Evolutionary conservation across 2,113 vertebrate genomes (phyloP).

Genomic region (Stegastes partitus): DNA sequence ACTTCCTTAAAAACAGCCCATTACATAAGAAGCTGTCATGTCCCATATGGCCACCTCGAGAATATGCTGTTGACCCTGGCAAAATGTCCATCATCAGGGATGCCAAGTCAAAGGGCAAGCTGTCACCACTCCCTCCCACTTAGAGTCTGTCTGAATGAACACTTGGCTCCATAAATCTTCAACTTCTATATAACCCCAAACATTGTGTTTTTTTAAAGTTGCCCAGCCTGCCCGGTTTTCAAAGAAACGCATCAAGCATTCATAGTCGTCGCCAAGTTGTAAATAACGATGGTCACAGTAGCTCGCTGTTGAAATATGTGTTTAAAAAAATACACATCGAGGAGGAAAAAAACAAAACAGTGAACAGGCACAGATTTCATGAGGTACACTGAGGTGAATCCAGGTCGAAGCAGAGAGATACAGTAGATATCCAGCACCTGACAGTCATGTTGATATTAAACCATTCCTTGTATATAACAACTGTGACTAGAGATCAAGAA

Average conservation of each 20-base stretch:
- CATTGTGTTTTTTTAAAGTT: neutral
- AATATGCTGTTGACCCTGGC: conserved; percentile 56
- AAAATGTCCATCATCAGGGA: conserved; percentile 6
- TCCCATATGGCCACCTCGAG: conserved; percentile 11
- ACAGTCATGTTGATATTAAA: no score
- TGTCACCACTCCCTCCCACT: conserved; percentile 51
- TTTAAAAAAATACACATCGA: no score
- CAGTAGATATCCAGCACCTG: no score
- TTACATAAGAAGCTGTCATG: conserved; percentile 50
- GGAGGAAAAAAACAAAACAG: no score
- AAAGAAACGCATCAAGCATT: neutral
- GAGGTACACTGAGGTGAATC: neutral
- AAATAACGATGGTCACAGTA: neutral
- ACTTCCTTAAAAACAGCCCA: conserved; percentile 4
- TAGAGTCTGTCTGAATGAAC: conserved; percentile 9
- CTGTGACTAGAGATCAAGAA: no score
- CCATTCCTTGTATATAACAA: no score
- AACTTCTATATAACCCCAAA: conserved; percentile 36
- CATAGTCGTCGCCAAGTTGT: neutral
- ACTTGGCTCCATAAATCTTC: conserved; percentile 29
- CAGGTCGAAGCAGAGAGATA: neutral
- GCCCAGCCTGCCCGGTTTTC: neutral
- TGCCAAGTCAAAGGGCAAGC: conserved; percentile 54
- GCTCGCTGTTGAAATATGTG: neutral
- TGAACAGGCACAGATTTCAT: no score